Conservation (phyloP, 2,797 vertebrate genomes). For the Mormyrops boulengeri region DNA sequence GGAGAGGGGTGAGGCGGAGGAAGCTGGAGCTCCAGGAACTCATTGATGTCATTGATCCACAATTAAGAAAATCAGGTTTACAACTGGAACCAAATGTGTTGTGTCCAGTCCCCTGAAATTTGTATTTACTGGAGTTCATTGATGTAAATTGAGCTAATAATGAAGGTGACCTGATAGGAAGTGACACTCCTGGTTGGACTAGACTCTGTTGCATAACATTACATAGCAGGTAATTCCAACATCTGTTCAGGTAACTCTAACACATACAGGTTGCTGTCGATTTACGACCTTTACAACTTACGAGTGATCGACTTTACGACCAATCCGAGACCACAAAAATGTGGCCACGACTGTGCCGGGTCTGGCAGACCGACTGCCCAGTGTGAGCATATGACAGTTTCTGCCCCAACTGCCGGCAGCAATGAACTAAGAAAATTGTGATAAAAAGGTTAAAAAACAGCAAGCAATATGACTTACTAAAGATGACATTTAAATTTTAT, state of each 20-base stretch:
- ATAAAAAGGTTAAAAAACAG: neutral
- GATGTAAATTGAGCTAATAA: neutral
- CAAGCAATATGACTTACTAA: neutral
- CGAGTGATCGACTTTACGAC: neutral
- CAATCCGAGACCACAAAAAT: neutral
- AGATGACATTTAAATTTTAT: neutral
- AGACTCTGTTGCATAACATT: neutral
- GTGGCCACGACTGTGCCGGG: neutral
- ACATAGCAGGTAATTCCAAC: neutral
- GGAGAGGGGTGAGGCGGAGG: conserved; percentile 15
- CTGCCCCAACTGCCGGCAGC: neutral
- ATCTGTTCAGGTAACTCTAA: neutral
- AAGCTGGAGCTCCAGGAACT: neutral
- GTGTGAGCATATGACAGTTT: neutral
- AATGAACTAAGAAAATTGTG: neutral
- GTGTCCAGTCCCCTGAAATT: neutral
- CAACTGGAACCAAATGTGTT: neutral
- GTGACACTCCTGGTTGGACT: neutral
- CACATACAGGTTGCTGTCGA: neutral
- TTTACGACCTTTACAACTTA: neutral
- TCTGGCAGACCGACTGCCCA: neutral
- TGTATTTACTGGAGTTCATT: neutral
- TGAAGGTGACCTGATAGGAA: conserved; percentile 12
- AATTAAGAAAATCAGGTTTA: conserved; percentile 6
- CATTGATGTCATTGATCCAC: neutral